These are phyloP conservation scores for Orientallactaga sibirica DNA, from an alignment of 2,797 vertebrate species.

Conservation along the genomic window DNA sequence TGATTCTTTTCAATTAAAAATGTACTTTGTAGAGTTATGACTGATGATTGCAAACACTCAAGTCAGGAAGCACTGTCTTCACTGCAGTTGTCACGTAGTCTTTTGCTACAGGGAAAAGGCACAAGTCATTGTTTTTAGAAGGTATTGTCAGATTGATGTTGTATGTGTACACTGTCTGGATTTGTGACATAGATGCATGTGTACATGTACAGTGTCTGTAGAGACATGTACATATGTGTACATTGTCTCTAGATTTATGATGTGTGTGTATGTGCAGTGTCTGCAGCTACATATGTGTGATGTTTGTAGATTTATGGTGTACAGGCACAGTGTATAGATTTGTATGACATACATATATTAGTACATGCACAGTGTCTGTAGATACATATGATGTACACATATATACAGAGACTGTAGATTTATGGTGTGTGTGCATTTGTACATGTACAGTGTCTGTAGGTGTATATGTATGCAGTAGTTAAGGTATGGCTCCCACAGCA, in stretches of 20 bases:
- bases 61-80: not conserved
- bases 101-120: not conserved
- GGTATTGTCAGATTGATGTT: not conserved
- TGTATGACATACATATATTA: no score
- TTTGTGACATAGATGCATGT: no score
- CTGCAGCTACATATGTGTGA: no score
- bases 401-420: no score
- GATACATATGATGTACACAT: no score
- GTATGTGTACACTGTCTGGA: not conserved
- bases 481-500: not conserved
- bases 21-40: constrained; percentile 25
- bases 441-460: not conserved
- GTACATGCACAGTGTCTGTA: no score
- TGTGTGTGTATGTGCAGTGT: not conserved
- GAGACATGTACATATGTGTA: no score
- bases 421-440: no score
- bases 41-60: not conserved
- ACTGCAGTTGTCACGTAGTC: not conserved
- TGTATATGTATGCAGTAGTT: not conserved
- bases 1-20: constrained; percentile 50
- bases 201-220: no score
- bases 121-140: not conserved
- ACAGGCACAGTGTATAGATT: no score
- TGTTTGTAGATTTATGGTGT: no score
- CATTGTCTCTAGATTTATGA: not conserved